Conservation (phyloP, 2,888 invertebrate genomes). For the Agonopterix arenella region DNA sequence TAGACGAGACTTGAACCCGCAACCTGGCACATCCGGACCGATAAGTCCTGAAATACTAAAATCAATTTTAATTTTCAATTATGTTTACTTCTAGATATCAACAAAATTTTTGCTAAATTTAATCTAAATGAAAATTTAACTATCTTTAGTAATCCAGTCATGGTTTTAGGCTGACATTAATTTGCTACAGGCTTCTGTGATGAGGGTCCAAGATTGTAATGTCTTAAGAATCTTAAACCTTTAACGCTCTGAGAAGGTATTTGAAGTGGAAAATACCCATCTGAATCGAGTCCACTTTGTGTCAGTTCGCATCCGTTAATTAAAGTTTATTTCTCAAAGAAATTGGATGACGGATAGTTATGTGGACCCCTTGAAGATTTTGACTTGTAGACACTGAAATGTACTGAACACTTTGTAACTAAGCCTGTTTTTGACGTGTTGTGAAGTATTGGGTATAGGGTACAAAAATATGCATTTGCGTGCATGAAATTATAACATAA, state of each 20-base stretch:
- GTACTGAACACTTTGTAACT: no score
- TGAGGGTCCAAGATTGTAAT: constrained; percentile 20
- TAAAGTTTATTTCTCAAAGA: no score
- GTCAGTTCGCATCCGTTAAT: background rate
- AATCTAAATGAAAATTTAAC: background rate
- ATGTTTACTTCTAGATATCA: background rate
- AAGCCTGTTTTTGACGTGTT: no score
- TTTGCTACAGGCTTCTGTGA: constrained; percentile 18
- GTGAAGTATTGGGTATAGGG: no score
- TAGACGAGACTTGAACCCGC: no score
- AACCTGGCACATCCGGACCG: no score
- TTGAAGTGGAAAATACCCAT: background rate
- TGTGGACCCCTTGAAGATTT: background rate
- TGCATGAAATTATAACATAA: no score
- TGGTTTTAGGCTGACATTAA: constrained; percentile 20
- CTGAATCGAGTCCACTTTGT: background rate
- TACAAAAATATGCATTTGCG: no score
- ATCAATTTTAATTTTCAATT: no score
- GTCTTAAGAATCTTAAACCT: constrained; percentile 15
- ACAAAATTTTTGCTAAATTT: background rate
- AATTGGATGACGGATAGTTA: no score
- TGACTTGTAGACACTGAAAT: no score
- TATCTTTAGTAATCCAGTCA: constrained; percentile 17
- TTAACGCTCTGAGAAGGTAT: constrained; percentile 5
- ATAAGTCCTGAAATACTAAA: no score